A percentile compares a stretch with the other conserved stretches of the same genome.
These are phyloP conservation scores for honey bee (Apis mellifera) DNA, from an alignment of 1,140 invertebrate species.

Conservation along the genomic window Amel_HAv3.1 CM009931.2:1830501-1831000, in stretches of 20 bases:
- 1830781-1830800: constrained; percentile 95
- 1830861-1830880: constrained; percentile 12
- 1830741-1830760: constrained; percentile 89
- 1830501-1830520: constrained; percentile 87
- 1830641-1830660: constrained; percentile 91
- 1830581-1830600: constrained; percentile 99
- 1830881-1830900: not conserved
- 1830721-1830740: constrained; percentile 89
- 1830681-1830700: constrained; percentile 98
- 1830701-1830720: constrained; percentile 96
- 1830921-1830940: constrained; percentile 4
- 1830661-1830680: constrained; percentile 95
- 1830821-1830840: constrained; percentile 69
- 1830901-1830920: not conserved
- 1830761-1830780: constrained; percentile 91
- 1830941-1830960: not conserved
- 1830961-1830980: constrained; percentile 22
- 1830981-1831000: constrained; percentile 25
- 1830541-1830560: constrained; percentile 96
- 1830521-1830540: constrained; percentile 86
- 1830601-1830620: constrained; percentile 85
- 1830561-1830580: constrained; percentile 98
- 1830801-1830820: constrained; percentile 96
- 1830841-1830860: constrained; percentile 65
- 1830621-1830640: constrained; percentile 92